phyloP scores from a whole-genome alignment of 2,113 vertebrate genomes.

The Thamnophis sirtalis region DNA sequence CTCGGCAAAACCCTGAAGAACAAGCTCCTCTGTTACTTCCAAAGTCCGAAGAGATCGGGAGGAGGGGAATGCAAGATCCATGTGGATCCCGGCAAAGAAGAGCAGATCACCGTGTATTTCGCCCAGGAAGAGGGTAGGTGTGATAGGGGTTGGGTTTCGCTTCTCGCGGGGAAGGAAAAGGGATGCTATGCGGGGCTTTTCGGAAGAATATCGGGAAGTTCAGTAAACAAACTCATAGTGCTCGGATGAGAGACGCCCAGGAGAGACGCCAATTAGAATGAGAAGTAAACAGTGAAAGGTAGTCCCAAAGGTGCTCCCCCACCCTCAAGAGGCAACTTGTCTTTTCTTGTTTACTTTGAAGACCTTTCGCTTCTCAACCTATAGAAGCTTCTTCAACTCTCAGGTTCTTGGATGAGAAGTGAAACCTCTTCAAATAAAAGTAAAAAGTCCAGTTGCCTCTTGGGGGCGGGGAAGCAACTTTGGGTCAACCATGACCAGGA shows the following conservation, averaged over 20 bases:
- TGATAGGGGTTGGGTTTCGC: rapidly evolving
- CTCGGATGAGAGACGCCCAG: not conserved
- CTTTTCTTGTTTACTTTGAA: too few relatives aligned
- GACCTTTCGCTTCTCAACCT: too few relatives aligned
- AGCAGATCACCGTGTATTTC: not conserved
- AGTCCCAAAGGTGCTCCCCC: too few relatives aligned
- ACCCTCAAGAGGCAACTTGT: too few relatives aligned
- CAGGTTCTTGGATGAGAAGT: too few relatives aligned
- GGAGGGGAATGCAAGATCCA: not conserved
- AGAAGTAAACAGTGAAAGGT: not conserved
- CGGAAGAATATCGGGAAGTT: not conserved
- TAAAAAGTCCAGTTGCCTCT: too few relatives aligned
- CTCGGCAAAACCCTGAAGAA: not conserved
- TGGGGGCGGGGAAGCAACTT: too few relatives aligned
- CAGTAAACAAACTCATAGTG: not conserved
- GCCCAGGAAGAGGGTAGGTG: not conserved
- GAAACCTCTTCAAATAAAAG: too few relatives aligned
- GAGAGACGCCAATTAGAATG: not conserved
- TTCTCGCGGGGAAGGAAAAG: not conserved
- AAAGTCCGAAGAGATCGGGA: not conserved
- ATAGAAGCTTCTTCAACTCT: too few relatives aligned
- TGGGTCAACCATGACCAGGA: too few relatives aligned
- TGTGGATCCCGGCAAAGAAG: rapidly evolving
- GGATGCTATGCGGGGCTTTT: not conserved
- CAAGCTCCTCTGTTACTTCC: not conserved